Conservation (phyloP, 1,140 invertebrate species). For the Aricia agestis region DNA sequence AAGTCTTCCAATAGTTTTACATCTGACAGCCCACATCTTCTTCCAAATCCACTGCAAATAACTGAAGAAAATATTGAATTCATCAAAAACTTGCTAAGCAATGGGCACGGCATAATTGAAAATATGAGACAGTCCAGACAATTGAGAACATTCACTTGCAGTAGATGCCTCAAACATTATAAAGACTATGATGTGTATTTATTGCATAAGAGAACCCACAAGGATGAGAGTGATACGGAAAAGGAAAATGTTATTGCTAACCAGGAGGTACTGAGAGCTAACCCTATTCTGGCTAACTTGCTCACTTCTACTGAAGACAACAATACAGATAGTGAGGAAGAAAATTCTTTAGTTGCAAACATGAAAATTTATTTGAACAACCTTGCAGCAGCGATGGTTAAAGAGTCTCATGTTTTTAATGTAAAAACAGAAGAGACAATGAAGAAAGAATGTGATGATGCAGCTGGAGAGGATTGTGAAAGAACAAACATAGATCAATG, state of each 20-base stretch:
- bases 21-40: neutral
- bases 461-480: conserved; percentile 5
- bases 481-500: neutral
- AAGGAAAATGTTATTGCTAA: conserved; percentile 31
- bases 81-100: conserved; percentile 9
- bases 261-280: conserved; percentile 50
- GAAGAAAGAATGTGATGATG: neutral
- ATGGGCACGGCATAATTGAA: conserved; percentile 21
- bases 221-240: conserved; percentile 25
- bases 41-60: conserved; percentile 7
- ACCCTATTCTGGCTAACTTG: conserved; percentile 59
- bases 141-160: conserved; percentile 47
- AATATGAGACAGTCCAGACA: conserved; percentile 10
- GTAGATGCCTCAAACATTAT: conserved; percentile 58
- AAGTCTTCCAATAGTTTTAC: neutral
- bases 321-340: conserved; percentile 45
- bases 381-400: conserved; percentile 40
- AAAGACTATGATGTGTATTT: conserved; percentile 64
- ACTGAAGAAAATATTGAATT: conserved; percentile 8
- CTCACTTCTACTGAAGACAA: conserved; percentile 33
- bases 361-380: conserved; percentile 52
- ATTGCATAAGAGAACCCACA: conserved; percentile 50
- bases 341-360: conserved; percentile 47
- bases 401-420: neutral
- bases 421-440: neutral